Percentiles rank a stretch among this genome's conserved stretches.
phyloP scores from a whole-genome alignment of 2,113 vertebrate species.

The Charadrius vociferus region DNA sequence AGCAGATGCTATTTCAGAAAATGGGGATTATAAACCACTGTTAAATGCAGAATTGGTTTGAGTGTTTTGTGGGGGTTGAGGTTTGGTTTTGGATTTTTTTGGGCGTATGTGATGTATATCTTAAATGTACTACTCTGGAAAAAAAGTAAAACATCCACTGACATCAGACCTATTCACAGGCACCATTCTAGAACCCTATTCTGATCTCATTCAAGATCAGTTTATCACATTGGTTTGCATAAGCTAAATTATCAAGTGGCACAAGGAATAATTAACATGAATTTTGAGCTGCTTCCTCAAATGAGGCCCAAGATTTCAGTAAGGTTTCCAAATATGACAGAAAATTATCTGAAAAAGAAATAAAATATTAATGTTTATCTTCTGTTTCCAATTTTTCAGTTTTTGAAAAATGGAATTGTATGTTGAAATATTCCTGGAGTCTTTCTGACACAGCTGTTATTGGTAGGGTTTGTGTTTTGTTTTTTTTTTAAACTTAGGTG shows the following conservation, averaged over 20 bases:
- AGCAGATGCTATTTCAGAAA: slow-evolving; percentile 2
- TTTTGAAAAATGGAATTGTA: slow-evolving; percentile 15
- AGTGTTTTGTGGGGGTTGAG: neutral
- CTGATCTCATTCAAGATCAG: neutral
- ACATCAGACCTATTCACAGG: neutral
- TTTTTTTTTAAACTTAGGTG: neutral
- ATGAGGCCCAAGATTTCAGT: neutral
- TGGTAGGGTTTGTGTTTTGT: neutral
- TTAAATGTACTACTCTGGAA: neutral
- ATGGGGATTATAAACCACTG: neutral
- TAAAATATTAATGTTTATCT: slow-evolving; percentile 18
- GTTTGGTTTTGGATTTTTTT: neutral
- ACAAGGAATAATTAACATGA: neutral
- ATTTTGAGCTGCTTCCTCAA: neutral
- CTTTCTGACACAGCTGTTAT: neutral
- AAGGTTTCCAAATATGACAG: neutral
- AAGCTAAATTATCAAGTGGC: neutral
- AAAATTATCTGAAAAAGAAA: neutral
- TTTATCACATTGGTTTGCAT: neutral
- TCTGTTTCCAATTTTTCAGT: neutral
- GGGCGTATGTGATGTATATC: rapidly evolving
- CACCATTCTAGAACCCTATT: neutral
- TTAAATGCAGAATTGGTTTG: neutral
- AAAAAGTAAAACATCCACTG: neutral
- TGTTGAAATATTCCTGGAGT: neutral